These are phyloP conservation scores for Puffinus mauretanicus DNA, from an alignment of 2,113 vertebrate genomes.

Conservation along the genomic window DNA sequence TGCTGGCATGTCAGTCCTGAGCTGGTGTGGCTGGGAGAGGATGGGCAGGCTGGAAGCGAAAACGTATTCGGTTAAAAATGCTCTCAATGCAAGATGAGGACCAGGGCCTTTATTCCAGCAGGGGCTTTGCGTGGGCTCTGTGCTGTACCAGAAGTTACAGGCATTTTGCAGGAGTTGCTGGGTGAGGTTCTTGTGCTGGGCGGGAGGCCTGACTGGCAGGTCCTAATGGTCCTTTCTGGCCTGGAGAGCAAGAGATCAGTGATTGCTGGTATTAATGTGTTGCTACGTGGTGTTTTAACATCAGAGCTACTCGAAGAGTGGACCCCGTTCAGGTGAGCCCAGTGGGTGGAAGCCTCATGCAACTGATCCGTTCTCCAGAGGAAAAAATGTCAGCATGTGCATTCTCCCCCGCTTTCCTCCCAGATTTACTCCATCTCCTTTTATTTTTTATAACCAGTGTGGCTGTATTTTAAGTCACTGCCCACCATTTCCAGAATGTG, in stretches of 20 bases:
- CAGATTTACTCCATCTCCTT: conserved; percentile 5
- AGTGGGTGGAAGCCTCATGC: background rate
- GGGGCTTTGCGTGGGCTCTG: background rate
- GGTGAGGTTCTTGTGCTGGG: background rate
- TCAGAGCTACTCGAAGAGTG: conserved; percentile 4
- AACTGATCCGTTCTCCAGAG: background rate
- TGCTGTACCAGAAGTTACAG: background rate
- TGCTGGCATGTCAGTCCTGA: rapidly evolving
- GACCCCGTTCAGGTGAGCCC: background rate
- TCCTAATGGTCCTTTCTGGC: background rate
- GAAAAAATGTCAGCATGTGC: background rate
- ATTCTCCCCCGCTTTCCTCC: background rate
- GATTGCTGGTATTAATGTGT: background rate
- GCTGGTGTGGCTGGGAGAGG: background rate
- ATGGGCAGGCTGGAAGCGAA: rapidly evolving
- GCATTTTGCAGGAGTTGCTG: background rate
- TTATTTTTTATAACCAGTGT: background rate
- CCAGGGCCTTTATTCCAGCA: background rate
- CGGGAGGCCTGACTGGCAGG: background rate
- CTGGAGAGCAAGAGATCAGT: background rate
- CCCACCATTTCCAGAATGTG: conserved; percentile 9
- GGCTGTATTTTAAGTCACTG: conserved; percentile 7
- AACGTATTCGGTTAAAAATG: rapidly evolving
- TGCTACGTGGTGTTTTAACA: background rate
- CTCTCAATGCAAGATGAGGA: background rate